These are phyloP conservation scores for Clistopyga incitator DNA, from an alignment of 2,888 invertebrate genomes.

Conservation along the genomic window DNA sequence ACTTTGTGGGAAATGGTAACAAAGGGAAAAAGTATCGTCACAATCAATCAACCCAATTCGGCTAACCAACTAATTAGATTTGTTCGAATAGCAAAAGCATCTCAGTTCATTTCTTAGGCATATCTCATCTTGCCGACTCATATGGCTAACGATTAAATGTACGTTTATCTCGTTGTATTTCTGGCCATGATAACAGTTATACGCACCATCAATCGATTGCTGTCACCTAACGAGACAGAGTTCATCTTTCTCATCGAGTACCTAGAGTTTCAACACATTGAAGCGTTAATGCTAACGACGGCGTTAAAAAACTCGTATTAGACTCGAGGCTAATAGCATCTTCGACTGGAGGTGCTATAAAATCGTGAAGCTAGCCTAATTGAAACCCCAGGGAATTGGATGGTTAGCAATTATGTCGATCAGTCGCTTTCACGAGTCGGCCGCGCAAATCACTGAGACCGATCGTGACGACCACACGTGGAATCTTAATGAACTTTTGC, in stretches of 20 bases:
- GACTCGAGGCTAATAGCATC: not conserved
- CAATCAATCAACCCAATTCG: not conserved
- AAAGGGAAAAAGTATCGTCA: not conserved
- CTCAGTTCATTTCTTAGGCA: not conserved
- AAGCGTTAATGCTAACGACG: too few relatives aligned
- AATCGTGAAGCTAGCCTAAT: slow-evolving; percentile 41
- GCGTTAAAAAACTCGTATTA: not conserved
- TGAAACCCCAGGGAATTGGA: slow-evolving; percentile 37
- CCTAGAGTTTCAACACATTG: too few relatives aligned
- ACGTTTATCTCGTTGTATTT: too few relatives aligned
- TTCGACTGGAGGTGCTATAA: not conserved
- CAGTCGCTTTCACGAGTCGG: slow-evolving; percentile 34
- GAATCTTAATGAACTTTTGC: slow-evolving; percentile 78
- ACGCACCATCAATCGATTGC: too few relatives aligned
- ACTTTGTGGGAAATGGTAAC: not conserved
- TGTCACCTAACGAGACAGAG: too few relatives aligned
- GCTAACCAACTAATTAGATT: not conserved
- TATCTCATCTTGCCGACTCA: not conserved
- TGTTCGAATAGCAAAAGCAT: not conserved
- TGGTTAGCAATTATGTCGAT: slow-evolving; percentile 47
- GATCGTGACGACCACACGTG: slow-evolving; percentile 64
- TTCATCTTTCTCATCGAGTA: too few relatives aligned
- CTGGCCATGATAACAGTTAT: too few relatives aligned
- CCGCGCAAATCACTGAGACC: slow-evolving; percentile 49
- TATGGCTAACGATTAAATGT: not conserved